Evolutionary conservation across 2,113 vertebrate species (phyloP), one percentile per base, ranked within the genome.

Genomic region (Peromyscus maniculatus): DNA sequence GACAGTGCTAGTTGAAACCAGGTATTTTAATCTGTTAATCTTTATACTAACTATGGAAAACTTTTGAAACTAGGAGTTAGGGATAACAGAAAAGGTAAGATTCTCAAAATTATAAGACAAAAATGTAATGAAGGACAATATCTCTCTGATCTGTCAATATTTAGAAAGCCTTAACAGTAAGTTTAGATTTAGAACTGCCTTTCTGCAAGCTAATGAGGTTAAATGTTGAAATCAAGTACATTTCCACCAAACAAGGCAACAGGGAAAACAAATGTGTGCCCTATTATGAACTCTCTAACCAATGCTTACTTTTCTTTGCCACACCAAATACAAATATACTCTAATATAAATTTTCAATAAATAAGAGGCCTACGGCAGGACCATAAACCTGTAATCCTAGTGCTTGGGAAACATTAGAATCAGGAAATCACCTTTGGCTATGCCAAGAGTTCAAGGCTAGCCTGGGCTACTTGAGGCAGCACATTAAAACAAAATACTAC

Each of bases 1-100:
- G 77, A 91, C 74, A 91, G 88, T 28, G n/a, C 17, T 91, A 88
- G n/a, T 94, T 43, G 24, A 75, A 95, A 39, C 72, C 93, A 96
- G 95, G 88, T 36, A 89, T 33, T 86, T 88, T 31, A 2, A 92
- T 94, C 31, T 90, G 46, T 95, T 57, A 69, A 33, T 84, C 3
- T 3, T 77, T 57, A 89, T 55, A 67, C 89, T 93, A 39, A 89
- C 6, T 71, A 96, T 74, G 4, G 1, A 93, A 67, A 87, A 67
- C 0, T 19, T 16, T 67, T 78, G 3, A 94, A 13, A 1, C 36
- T 52, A 31, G 74, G 1, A 2, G 46, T n/a, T 90, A 0, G 80
- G 57, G 39, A 1, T 80, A n/a, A 67, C 36, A 24, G 55, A 16
- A 66, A 43, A 82, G 24, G 31, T 33, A 79, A 96, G 62, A 0